Evolutionary conservation across 1,140 invertebrate genomes (phyloP), one percentile per base, ranked within the genome.

Genomic region (Ylistrum balloti): DNA sequence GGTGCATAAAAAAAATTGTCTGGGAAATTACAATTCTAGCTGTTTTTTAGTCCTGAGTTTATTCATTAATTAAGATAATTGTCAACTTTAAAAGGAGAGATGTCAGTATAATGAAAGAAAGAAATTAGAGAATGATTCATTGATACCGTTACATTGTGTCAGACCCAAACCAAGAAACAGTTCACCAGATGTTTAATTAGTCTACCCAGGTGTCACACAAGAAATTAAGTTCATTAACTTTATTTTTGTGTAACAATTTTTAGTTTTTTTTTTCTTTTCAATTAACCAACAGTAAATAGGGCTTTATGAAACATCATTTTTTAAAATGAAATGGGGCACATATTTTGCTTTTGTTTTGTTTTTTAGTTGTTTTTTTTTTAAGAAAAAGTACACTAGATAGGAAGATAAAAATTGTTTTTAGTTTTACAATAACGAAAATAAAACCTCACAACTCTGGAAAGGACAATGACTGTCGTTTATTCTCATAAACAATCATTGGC

Each of bases 111-210:
- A 17, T 28, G 56, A 74, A 74, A 74, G 56, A 74, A 74, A 74
- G n/a, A 22, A 74, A 74, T 74, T 74, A 74, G 56, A 74, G 22
- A n/a, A 74, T n/a, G 56, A n/a, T 74, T 28, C 56, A 74, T n/a
- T 74, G 11, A 28, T 17, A 45, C 20, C 41, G 17, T 74, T 74
- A 74, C n/a, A 74, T 11, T 74, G 56, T n/a, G 56, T n/a, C 56
- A 9, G n/a, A 28, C 22, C 22, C 56, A n/a, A 74, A 74, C n/a
- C 56, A 9, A 15, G 41, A 17, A 45, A 45, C 17, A 13, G 9
- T 45, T 45, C 41, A 13, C 41, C 56, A 74, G 56, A 74, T 74
- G 56, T 9, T 28, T 74, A 74, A 74, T 74, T 74, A 74, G 56
- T 74, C 22, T 28, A 74, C 56, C 56, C 56, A 74, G 56, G 56